A percentile compares a stretch with the other conserved stretches of the same genome.
These are phyloP conservation scores for Cydia fagiglandana DNA, from an alignment of 1,140 invertebrate genomes.

Conservation along the genomic window DNA sequence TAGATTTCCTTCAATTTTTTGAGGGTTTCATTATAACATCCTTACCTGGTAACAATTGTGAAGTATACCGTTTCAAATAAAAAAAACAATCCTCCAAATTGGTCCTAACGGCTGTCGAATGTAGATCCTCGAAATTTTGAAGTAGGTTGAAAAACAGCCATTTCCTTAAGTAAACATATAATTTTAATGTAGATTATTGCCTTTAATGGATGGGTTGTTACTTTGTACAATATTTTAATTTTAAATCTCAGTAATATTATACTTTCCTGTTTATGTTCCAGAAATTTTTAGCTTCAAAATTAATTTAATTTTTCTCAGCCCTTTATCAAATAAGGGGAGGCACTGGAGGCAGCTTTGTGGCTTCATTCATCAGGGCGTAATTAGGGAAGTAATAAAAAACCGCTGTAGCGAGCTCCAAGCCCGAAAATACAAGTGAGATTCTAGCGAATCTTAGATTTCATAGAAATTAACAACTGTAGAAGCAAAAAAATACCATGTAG, in stretches of 20 bases:
- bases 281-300: background rate
- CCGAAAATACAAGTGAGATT: background rate
- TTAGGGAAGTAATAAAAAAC: conserved; percentile 17
- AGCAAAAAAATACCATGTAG: too few species aligned
- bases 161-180: too few species aligned
- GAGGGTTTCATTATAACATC: too few species aligned
- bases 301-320: conserved; percentile 15
- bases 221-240: conserved; percentile 4
- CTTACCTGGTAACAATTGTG: too few species aligned
- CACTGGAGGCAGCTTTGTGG: conserved; percentile 2
- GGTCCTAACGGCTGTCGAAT: too few species aligned
- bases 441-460: background rate
- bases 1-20: too few species aligned
- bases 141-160: too few species aligned
- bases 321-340: conserved; percentile 10
- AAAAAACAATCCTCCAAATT: too few species aligned
- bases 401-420: background rate
- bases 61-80: too few species aligned
- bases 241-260: background rate
- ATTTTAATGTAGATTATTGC: too few species aligned
- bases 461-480: background rate
- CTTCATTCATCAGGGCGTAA: conserved; percentile 7
- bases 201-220: background rate
- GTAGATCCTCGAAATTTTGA: too few species aligned
- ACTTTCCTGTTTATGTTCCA: conserved; percentile 1